Evolutionary conservation across 2,888 invertebrate genomes (phyloP).

Genomic region (Ichneumon xanthorius): DNA sequence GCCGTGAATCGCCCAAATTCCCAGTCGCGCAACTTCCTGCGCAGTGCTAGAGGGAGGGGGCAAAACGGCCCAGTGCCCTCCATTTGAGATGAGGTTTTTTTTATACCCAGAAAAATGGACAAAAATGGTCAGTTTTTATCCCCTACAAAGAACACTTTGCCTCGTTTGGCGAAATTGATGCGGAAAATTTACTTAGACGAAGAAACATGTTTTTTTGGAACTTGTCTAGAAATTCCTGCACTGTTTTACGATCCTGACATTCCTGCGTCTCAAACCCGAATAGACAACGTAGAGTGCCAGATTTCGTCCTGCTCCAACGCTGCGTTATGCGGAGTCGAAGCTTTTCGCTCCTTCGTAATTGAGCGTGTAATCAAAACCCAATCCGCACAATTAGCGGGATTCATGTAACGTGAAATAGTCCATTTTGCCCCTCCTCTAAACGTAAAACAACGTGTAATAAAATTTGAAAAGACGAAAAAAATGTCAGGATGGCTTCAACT

Average conservation of each 20-base stretch:
- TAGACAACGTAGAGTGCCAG: conserved; percentile 22
- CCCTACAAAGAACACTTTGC: too few species aligned
- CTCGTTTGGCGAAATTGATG: too few species aligned
- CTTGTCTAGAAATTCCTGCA: neutral
- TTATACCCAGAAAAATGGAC: too few species aligned
- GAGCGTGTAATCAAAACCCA: conserved; percentile 17
- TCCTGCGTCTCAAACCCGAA: neutral
- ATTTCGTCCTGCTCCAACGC: conserved; percentile 14
- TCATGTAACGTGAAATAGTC: neutral
- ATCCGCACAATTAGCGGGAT: neutral
- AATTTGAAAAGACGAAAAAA: neutral
- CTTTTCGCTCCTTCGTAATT: conserved; percentile 2
- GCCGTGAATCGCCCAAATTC: neutral
- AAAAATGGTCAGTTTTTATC: too few species aligned
- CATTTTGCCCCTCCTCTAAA: neutral
- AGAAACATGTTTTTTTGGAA: neutral
- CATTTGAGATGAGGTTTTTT: too few species aligned
- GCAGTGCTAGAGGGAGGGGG: too few species aligned
- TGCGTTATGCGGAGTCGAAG: neutral
- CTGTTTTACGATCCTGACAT: neutral
- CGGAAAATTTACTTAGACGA: neutral
- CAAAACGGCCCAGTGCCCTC: too few species aligned
- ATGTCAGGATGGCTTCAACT: neutral
- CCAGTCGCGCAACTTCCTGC: too few species aligned
- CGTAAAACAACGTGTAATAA: neutral